Evolutionary conservation across 2,797 vertebrate genomes (phyloP), one percentile per base, ranked within the genome.

Genomic region (Hippocampus kuda): DNA sequence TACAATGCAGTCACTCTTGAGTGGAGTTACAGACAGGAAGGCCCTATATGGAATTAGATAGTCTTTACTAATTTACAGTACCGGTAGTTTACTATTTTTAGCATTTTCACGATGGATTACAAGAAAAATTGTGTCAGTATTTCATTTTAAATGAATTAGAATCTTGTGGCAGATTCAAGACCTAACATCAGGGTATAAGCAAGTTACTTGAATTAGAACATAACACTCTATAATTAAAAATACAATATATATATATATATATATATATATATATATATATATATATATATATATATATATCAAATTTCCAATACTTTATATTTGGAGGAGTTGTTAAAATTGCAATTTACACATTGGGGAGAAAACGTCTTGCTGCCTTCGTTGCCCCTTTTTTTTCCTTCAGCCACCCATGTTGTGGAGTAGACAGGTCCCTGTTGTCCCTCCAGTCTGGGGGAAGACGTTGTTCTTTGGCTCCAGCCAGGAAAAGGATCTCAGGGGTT

Each of bases 391-490:
- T 54, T 51, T 72, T 69, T 74, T 51, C 56, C 65, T 67, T 74
- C 65, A 81, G 22, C 85, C 87, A 82, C 87, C 85, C 86, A 86
- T 82, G 78, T 72, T 72, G 81, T 69, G 46, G 76, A 82, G 82
- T 69, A 79, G 81, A 80, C 79, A 63, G 71, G 69, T 82, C 86
- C 75, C 79, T 73, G 61, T 65, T 75, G 72, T 73, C 74, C 73
- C 66, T 70, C 53, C 75, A 75, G 48, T n/a, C 54, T 42, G 71
- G 74, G 80, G 87, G 89, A 85, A 88, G 89, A 89, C 75, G 91
- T 92, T 91, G 91, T 93, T 93, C 89, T 91, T 89, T 72, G 91
- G 92, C 91, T 93, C 91, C 92, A 92, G 90, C 83, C 92, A 94
- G 94, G 93, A 95, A 95, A 93, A 88, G 90, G 89, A 91, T 91